Evolutionary conservation across 2,113 vertebrate genomes (phyloP).

Genomic region (Peromyscus leucopus): DNA sequence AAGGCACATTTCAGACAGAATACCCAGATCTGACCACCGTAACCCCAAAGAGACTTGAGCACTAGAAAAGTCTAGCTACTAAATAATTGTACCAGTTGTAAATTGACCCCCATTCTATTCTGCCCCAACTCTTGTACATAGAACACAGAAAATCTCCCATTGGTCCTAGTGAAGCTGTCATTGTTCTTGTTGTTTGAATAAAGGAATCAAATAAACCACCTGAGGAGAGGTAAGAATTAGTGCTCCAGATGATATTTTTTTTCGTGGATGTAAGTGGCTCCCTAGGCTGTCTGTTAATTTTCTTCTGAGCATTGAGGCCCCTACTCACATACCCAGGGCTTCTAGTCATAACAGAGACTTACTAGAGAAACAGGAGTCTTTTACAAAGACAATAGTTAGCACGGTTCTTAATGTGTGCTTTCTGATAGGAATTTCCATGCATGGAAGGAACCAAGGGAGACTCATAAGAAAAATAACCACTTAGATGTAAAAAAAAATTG

Average conservation of each 20-base stretch:
- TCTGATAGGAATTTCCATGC: neutral
- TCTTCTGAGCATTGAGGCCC: neutral
- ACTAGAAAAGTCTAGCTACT: neutral
- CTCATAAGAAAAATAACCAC: neutral
- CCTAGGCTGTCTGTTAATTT: neutral
- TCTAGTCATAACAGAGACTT: neutral
- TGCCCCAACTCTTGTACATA: slow-evolving; percentile 5
- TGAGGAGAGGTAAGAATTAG: slow-evolving; percentile 47
- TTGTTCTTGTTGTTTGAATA: slow-evolving; percentile 60
- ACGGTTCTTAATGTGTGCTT: neutral
- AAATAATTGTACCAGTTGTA: slow-evolving; percentile 29
- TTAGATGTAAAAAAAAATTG: neutral
- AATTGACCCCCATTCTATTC: neutral
- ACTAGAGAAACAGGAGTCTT: neutral
- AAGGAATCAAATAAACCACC: slow-evolving; percentile 54
- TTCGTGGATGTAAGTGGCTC: neutral
- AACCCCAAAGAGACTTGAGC: slow-evolving; percentile 59
- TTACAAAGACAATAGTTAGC: neutral
- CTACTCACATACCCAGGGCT: neutral
- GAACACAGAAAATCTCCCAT: neutral
- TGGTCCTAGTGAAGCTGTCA: slow-evolving; percentile 38
- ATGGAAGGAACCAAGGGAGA: neutral
- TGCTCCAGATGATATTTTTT: slow-evolving; percentile 2
- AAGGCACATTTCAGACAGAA: slow-evolving; percentile 57
- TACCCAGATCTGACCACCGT: slow-evolving; percentile 34